Base-by-base conservation (phyloP, 2,888 invertebrate species). In the Dorcus hopei region DNA sequence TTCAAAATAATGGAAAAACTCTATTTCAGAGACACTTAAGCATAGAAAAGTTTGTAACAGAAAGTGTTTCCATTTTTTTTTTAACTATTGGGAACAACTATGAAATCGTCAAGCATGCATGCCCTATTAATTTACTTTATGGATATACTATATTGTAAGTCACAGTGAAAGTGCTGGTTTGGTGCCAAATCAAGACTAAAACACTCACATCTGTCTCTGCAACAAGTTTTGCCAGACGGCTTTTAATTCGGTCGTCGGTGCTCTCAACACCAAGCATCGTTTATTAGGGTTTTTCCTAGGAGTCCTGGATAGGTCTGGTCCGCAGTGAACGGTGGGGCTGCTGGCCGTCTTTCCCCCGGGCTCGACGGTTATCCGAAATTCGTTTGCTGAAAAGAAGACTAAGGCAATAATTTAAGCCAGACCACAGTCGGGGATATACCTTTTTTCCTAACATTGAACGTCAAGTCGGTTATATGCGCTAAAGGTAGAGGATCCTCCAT, bases 171-270 rank as follows among this genome's bases (percentile, higher is more conserved):
- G 58, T 59, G 59, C 47, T 16, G 19, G 38, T 23, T 16, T 14
- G 26, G 23, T 19, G 49, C 19, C 39, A 23, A 38, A 54, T 26
- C 19, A n/a, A 16, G 8, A 39, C 38, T 43, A 51, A 43, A 42
- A 8, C 33, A 82, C 88, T 87, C 79, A 93, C 93, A 93, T 91
- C 81, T 93, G 93, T 63, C 93, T 82, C 72, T 93, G 91, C 23
- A 94, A 82, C 57, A 93, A 82, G 77, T 92, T 93, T 79, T 93
- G 93, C 93, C 93, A 94, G 7, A 93, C 92, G 40, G 93, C 93
- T 75, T 94, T 94, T 41, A 93, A 79, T 75, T 93, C 93, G 58
- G 89, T 83, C 1, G 89, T 91, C 0, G 93, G 93, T 1, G 93
- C 92, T 52, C 93, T 81, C 9, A 94, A 77, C 1, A 90, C 85